Percentiles rank a stretch among this genome's conserved stretches.
Conservation (phyloP, 1,140 invertebrate species). For the Lucilia sericata region DNA sequence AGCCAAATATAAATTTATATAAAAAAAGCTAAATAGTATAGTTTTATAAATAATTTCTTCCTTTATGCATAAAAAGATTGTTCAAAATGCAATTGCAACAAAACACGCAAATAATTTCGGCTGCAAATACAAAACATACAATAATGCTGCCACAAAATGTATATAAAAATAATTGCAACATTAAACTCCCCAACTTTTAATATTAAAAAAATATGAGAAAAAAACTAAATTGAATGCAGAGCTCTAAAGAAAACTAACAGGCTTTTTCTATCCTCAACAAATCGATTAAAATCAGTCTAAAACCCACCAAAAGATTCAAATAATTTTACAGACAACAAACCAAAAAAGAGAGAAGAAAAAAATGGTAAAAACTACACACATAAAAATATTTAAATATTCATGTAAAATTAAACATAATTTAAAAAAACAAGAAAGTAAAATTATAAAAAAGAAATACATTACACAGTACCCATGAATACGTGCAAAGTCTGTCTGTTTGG, state of each 20-base stretch:
- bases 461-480: too few relatives aligned
- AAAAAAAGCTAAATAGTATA: background rate
- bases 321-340: background rate
- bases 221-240: background rate
- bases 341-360: background rate
- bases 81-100: background rate
- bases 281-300: background rate
- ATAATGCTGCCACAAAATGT: too few relatives aligned
- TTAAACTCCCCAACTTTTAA: background rate
- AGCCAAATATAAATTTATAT: background rate
- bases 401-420: slow-evolving; percentile 18
- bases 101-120: background rate
- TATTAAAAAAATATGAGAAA: background rate
- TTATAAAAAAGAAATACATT: too few relatives aligned
- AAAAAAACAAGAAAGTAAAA: background rate
- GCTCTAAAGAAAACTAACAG: background rate
- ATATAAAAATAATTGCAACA: background rate
- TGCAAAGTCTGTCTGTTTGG: too few relatives aligned
- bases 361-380: background rate
- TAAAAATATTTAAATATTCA: slow-evolving; percentile 23
- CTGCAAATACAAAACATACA: background rate
- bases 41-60: slow-evolving; percentile 13
- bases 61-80: background rate
- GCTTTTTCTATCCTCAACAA: background rate
- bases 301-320: background rate